phyloP scores from a whole-genome alignment of 2,113 vertebrate genomes.

The Phylloscopus whistleri region DNA sequence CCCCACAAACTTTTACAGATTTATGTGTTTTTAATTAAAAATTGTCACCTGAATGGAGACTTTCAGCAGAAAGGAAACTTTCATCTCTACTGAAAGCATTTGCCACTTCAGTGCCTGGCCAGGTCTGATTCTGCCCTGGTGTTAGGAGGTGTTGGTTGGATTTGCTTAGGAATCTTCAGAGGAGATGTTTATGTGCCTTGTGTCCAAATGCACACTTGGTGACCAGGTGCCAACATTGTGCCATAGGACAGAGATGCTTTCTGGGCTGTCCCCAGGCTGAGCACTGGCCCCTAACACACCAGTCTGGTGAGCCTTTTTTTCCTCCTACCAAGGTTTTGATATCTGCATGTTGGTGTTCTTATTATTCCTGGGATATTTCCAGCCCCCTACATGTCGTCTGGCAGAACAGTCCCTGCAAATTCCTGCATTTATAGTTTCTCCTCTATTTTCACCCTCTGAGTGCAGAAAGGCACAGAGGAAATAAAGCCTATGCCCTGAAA shows the following conservation, averaged over 20 bases:
- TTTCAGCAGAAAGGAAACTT: neutral
- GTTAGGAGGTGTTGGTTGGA: neutral
- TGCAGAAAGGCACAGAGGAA: neutral
- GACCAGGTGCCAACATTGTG: fast-evolving
- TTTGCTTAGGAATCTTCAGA: neutral
- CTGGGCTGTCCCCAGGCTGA: neutral
- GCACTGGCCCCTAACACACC: neutral
- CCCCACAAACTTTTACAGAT: neutral
- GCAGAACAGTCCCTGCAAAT: neutral
- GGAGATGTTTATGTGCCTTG: neutral
- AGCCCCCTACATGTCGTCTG: neutral
- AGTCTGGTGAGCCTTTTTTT: neutral
- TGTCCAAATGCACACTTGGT: neutral
- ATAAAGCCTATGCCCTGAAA: neutral
- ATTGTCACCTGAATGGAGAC: neutral
- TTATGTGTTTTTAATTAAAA: neutral
- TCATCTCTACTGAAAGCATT: neutral
- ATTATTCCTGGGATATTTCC: neutral
- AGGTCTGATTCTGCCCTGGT: neutral
- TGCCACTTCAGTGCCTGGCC: neutral
- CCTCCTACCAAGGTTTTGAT: neutral
- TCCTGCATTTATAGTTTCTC: conserved; percentile 1
- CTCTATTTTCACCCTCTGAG: neutral
- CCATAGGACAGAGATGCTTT: neutral
- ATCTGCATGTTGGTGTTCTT: neutral